Base-by-base conservation (phyloP, 2,888 invertebrate genomes). In the Brachyptera risi region DNA sequence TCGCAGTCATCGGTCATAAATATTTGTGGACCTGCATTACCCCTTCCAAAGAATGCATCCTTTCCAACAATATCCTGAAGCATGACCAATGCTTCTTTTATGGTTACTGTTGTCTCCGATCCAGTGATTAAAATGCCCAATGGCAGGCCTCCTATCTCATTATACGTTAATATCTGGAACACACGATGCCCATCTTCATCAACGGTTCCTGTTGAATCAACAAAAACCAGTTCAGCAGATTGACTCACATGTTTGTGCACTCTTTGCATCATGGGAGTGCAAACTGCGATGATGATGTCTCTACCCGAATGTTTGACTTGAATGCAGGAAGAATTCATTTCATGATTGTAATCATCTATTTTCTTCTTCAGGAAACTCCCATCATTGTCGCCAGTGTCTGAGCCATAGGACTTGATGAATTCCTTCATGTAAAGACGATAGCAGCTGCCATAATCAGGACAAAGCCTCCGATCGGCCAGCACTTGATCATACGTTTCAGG, bases 1-100 rank as follows among this genome's bases (percentile, higher is more conserved):
- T 24, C 27, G n/a, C 40, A 42, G 21, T 57, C 57, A n/a, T 57
- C 57, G 7, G 57, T 40, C 57, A 57, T 57, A n/a, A 57, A 31
- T 4, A 57, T 42, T 1, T 11, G 15, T 11, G 57, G 57, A 9
- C 57, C 42, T 31, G 5, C 11, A 5, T 23, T n/a, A 17, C 2
- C 57, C 24, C 40, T 19, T 2, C 40, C 38, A 42, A 24, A 27
- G 47, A 57, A 57, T 3, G 40, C 27, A n/a, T 57, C 21, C 4
- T 26, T 9, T 7, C 44, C 44, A 15, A 57, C 17, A 31, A 57
- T 38, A 27, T 9, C 24, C 13, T 47, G 21, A 3, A 47, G 3
- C 24, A 47, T 47, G n/a, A n/a, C 47, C 24, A 47, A 47, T 24
- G 42, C 57, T 42, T 42, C 31, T 11, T n/a, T 42, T 2, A 57